Percentiles rank a stretch among this genome's conserved stretches.
Conservation (phyloP, 1,140 invertebrate species). For the Fopius arisanus region DNA sequence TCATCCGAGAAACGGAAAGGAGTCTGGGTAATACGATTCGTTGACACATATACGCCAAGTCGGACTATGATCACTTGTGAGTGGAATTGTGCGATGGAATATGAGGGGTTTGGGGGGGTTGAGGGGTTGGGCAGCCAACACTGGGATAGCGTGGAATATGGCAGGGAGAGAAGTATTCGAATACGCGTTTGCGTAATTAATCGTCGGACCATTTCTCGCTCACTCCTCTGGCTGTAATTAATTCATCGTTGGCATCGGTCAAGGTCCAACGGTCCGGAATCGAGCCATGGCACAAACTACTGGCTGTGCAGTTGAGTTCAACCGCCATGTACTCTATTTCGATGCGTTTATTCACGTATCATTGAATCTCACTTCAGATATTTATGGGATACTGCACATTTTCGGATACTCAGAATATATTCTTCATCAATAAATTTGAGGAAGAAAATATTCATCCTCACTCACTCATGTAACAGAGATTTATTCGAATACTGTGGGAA, state of each 20-base stretch:
- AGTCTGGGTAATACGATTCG: conserved; percentile 4
- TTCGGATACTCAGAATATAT: no score
- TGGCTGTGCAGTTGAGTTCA: conserved; percentile 4
- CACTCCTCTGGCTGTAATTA: conserved; percentile 33
- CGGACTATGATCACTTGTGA: neutral
- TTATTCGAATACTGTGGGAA: no score
- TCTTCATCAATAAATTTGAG: no score
- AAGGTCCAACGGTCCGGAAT: conserved; percentile 34
- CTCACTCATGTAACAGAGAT: no score
- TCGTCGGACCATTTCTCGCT: conserved; percentile 28
- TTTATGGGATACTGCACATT: no score
- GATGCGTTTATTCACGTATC: neutral
- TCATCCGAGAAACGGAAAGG: neutral
- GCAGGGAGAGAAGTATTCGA: conserved; percentile 30
- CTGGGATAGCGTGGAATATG: neutral
- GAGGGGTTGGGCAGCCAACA: neutral
- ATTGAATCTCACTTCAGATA: neutral
- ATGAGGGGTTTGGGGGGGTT: neutral
- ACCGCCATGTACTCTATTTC: conserved; percentile 19
- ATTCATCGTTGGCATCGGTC: conserved; percentile 39
- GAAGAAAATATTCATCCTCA: no score
- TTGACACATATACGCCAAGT: neutral
- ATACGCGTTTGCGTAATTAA: conserved; percentile 42
- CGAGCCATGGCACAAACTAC: conserved; percentile 9
- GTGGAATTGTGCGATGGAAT: neutral